Evolutionary conservation across 2,888 invertebrate species (phyloP), one percentile per base, ranked within the genome.

Genomic region (Nomada goodeniana): DNA sequence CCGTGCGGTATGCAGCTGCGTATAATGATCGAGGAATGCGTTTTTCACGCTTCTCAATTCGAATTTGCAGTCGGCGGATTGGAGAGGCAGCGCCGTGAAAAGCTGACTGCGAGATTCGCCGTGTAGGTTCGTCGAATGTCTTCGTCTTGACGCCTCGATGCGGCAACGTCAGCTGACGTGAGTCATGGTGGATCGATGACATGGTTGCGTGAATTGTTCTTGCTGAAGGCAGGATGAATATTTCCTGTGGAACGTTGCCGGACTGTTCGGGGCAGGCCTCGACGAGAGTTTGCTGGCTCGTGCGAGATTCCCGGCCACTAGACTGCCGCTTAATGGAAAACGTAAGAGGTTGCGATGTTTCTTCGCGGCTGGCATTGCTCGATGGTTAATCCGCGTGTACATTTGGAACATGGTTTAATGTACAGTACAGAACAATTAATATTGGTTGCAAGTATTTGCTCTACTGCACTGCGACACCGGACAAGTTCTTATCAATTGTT

Each of bases 31-130:
- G 90, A 71, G 90, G 90, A 89, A 91, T 91, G 90, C 89, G 81
- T 89, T 91, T 91, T 91, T 91, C 91, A 91, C 91, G 91, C 91
- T 90, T 89, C 89, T 91, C 91, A 91, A 89, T 89, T 89, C 89
- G 88, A 86, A 89, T 89, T 87, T 85, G 76, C 86, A 60, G 81
- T 60, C 81, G 47, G 72, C 86, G 77, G 76, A 82, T 86, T 86
- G 84, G 80, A 20, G 75, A 59, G 78, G 73, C 67, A 29, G 52
- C 36, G 36, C 53, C 15, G 61, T 52, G 42, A 53, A 63, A 68
- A 59, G 70, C 23, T 65, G 73, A 42, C 76, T 50, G 20, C 7
- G 26, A 44, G 52, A 59, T 63, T 36, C 53, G 20, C 53, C 63
- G 73, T 36, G 5, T 7, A 79, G 59, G 76, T 53, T 53, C 65